Evolutionary conservation across 1,140 invertebrate genomes (phyloP).

Genomic region (Drosophila lini): DNA sequence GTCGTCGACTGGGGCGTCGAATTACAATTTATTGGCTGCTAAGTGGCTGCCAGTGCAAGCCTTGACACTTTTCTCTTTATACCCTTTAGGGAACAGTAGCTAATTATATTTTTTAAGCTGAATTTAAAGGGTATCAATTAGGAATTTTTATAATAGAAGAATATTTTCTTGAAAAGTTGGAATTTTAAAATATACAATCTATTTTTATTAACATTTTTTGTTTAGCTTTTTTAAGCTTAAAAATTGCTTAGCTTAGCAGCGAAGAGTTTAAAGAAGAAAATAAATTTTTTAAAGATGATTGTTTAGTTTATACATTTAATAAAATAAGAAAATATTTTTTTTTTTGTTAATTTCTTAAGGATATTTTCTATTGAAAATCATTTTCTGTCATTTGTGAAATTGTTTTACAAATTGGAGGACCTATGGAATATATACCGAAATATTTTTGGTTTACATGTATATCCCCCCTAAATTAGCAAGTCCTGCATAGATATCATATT

Average conservation of each 20-base stretch:
- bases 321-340: too few relatives aligned
- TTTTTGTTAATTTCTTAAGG: too few relatives aligned
- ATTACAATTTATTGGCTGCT: conserved; percentile 83
- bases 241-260: background rate
- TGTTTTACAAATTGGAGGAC: too few relatives aligned
- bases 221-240: background rate
- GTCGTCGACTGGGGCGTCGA: conserved; percentile 61
- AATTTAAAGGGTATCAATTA: background rate
- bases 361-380: too few relatives aligned
- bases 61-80: conserved; percentile 58
- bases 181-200: background rate
- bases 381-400: too few relatives aligned
- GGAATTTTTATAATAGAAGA: background rate
- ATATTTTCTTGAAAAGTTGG: accelerated
- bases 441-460: too few relatives aligned
- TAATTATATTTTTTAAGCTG: background rate
- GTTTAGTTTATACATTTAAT: too few relatives aligned
- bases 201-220: background rate
- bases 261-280: too few relatives aligned
- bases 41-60: conserved; percentile 61
- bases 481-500: too few relatives aligned
- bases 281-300: too few relatives aligned
- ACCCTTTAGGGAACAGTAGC: conserved; percentile 35
- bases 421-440: too few relatives aligned
- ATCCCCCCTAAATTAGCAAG: too few relatives aligned